Conservation (phyloP, 2,888 invertebrate species). For the Empis livida region DNA sequence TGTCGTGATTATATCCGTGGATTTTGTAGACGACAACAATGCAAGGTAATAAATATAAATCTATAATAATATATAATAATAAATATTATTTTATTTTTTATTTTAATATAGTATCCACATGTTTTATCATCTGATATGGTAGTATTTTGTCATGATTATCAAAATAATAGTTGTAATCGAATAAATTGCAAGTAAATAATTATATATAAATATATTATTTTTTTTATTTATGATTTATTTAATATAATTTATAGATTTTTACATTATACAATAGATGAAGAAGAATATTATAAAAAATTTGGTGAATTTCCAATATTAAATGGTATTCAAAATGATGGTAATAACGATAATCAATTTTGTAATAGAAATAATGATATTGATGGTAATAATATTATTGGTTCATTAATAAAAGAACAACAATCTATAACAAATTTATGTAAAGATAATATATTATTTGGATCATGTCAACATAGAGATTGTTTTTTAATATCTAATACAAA, state of each 20-base stretch:
- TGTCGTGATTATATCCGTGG: conserved; percentile 47
- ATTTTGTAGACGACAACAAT: conserved; percentile 35
- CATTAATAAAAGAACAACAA: conserved; percentile 28
- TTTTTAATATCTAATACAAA: conserved; percentile 4
- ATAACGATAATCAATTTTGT: too few species aligned
- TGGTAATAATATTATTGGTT: conserved; percentile 24
- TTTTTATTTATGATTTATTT: not conserved
- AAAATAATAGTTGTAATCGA: conserved; percentile 63
- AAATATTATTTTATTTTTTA: not conserved
- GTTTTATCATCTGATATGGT: conserved; percentile 18
- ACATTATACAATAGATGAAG: conserved; percentile 65
- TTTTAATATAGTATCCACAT: conserved; percentile 16
- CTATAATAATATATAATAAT: not conserved
- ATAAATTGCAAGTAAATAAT: conserved; percentile 45
- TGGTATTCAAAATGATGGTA: conserved; percentile 10
- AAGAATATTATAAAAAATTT: conserved; percentile 56
- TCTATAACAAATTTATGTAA: conserved; percentile 25
- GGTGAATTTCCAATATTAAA: conserved; percentile 49
- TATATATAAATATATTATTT: not conserved
- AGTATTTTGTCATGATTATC: conserved; percentile 52
- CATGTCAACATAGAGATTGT: conserved; percentile 14
- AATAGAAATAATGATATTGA: too few species aligned
- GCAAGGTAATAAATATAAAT: conserved; percentile 11
- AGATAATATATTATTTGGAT: conserved; percentile 19
- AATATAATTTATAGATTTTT: conserved; percentile 43